phyloP scores from a whole-genome alignment of 2,888 invertebrate genomes.

The Apocheima hispidaria region DNA sequence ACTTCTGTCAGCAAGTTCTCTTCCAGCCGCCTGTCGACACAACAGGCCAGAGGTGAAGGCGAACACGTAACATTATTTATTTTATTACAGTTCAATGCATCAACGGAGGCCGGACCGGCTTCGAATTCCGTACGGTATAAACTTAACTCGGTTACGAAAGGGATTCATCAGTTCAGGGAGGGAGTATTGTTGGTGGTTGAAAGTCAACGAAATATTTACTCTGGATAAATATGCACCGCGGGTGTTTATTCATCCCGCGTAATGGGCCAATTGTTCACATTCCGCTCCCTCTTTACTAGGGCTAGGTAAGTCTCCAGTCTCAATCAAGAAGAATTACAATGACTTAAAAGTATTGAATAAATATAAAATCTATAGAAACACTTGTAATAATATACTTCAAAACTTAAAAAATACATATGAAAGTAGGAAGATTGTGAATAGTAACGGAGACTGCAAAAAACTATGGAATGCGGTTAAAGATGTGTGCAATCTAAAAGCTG shows the following conservation, averaged over 20 bases:
- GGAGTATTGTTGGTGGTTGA: constrained; percentile 10
- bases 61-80: background rate
- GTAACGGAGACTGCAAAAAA: background rate
- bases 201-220: constrained; percentile 22
- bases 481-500: background rate
- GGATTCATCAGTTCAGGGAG: background rate
- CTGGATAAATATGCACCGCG: constrained; percentile 15
- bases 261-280: constrained; percentile 19
- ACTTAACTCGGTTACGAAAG: too few species aligned
- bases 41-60: background rate
- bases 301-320: too few species aligned
- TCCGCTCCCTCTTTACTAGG: constrained; percentile 17
- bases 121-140: background rate
- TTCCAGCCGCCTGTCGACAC: constrained; percentile 68
- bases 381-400: background rate
- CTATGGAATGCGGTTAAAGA: background rate
- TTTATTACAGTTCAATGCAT: background rate
- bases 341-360: too few species aligned
- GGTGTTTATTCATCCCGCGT: constrained; percentile 14
- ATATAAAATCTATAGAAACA: background rate
- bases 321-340: too few species aligned
- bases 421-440: background rate
- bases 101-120: background rate
- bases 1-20: constrained; percentile 87
- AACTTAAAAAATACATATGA: background rate